A percentile compares a stretch with the other conserved stretches of the same genome.
These are phyloP conservation scores for Dicerorhinus sumatrensis DNA, from an alignment of 2,113 vertebrate genomes.

Conservation along the genomic window DNA sequence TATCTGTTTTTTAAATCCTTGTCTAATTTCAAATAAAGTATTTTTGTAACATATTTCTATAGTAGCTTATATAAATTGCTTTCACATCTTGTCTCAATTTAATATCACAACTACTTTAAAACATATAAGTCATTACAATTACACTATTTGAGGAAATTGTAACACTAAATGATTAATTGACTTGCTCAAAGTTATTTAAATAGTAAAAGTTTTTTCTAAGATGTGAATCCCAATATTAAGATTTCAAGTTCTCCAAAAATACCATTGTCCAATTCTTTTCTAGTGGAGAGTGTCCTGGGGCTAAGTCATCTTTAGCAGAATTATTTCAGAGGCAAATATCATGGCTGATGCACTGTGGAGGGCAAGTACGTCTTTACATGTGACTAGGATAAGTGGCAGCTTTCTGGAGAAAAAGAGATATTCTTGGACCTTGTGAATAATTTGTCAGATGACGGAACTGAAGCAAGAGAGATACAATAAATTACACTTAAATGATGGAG, in stretches of 20 bases:
- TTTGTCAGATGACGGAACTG: not conserved
- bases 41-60: not conserved
- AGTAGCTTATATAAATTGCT: not conserved
- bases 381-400: not conserved
- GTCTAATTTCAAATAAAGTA: not conserved
- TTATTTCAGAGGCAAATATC: not conserved
- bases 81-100: not conserved
- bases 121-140: not conserved
- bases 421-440: not conserved
- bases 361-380: not conserved
- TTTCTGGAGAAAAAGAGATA: not conserved
- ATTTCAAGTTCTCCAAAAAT: not conserved
- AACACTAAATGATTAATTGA: not conserved
- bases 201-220: not conserved
- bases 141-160: not conserved
- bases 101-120: not conserved
- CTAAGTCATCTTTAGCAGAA: not conserved
- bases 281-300: not conserved
- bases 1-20: not conserved
- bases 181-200: not conserved
- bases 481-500: not conserved
- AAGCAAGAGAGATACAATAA: not conserved
- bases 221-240: not conserved
- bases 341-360: fast-evolving
- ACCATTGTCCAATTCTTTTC: not conserved